A percentile compares a stretch with the other conserved stretches of the same genome.
Evolutionary conservation across 2,797 vertebrate genomes (phyloP).

Genomic region (Mus caroli): DNA sequence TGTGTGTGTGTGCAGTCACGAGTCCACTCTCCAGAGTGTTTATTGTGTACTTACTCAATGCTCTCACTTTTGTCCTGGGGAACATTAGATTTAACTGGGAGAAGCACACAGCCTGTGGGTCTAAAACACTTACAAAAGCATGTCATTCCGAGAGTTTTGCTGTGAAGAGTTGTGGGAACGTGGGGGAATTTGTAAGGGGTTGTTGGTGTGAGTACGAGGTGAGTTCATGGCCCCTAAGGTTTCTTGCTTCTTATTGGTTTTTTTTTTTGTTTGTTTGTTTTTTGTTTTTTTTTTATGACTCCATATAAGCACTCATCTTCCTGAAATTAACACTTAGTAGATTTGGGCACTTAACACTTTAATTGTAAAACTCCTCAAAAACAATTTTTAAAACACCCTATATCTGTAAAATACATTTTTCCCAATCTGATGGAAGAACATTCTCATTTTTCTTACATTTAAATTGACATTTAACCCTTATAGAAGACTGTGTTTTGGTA

Average conservation of each 20-base stretch:
- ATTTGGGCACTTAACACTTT: neutral
- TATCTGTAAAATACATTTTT: no score
- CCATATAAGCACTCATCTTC: slow-evolving; percentile 30
- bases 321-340: slow-evolving; percentile 39
- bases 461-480: neutral
- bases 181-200: neutral
- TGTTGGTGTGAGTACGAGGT: neutral
- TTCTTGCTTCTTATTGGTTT: slow-evolving; percentile 31
- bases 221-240: neutral
- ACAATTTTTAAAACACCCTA: neutral
- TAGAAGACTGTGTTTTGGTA: neutral
- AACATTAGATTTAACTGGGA: neutral
- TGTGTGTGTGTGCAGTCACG: neutral
- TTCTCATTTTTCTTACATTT: neutral
- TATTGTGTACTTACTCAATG: neutral
- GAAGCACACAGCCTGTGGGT: neutral
- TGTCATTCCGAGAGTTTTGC: neutral
- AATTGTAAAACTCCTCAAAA: neutral
- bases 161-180: neutral
- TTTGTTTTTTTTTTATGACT: slow-evolving; percentile 2
- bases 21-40: neutral
- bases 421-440: neutral
- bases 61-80: neutral
- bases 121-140: slow-evolving; percentile 18
- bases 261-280: no score